Percentiles rank a stretch among this genome's conserved stretches.
These are phyloP conservation scores for Batillaria attramentaria DNA, from an alignment of 1,140 invertebrate species.

Conservation along the genomic window DNA sequence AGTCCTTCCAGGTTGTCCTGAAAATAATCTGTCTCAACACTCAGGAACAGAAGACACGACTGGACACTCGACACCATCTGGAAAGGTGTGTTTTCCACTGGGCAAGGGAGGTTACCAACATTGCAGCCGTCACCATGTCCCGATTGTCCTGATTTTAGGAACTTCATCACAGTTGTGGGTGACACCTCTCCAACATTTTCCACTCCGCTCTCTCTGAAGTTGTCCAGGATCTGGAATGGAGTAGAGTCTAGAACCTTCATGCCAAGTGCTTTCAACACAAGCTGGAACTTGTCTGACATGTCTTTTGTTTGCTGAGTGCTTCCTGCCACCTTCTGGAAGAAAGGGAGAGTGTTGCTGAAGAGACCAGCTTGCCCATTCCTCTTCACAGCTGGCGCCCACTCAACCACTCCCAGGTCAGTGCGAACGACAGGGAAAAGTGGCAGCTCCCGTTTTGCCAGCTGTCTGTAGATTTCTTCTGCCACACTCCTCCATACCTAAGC, in stretches of 20 bases:
- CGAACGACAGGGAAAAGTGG: slow-evolving; percentile 13
- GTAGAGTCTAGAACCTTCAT: slow-evolving; percentile 22
- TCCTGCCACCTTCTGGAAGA: neutral
- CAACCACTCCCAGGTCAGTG: neutral
- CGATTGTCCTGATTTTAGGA: slow-evolving; percentile 6
- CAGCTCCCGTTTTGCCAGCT: neutral
- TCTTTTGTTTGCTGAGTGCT: neutral
- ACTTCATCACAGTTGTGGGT: neutral
- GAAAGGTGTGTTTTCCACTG: slow-evolving; percentile 9
- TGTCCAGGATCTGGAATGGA: neutral
- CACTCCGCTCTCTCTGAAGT: slow-evolving; percentile 18
- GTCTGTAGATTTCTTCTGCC: neutral
- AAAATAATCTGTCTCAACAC: slow-evolving; percentile 1
- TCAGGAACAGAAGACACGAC: neutral
- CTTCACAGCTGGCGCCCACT: neutral
- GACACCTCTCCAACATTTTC: slow-evolving; percentile 11
- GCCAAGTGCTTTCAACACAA: slow-evolving; percentile 1
- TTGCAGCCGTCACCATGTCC: neutral
- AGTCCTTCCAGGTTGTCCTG: neutral
- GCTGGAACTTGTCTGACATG: neutral
- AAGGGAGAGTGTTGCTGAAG: too few species aligned
- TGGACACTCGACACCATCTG: neutral
- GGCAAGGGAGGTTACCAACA: neutral
- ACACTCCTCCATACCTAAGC: slow-evolving; percentile 34
- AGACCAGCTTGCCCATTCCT: too few species aligned